Base-by-base conservation (phyloP, 2,888 invertebrate genomes). In the Drosophila austrosaltans region DNA sequence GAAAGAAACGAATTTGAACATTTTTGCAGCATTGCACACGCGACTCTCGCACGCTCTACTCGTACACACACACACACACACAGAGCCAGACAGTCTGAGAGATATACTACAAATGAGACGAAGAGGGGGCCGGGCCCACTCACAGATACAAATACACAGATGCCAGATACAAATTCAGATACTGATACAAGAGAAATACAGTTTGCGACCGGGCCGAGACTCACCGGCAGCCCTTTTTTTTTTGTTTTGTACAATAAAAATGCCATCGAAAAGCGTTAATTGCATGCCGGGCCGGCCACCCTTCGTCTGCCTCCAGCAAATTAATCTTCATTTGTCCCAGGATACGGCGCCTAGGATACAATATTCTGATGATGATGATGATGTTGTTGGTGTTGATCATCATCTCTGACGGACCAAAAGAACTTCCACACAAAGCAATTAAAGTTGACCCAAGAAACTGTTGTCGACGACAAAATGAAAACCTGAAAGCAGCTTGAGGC, bases 11-110 rank as follows among this genome's bases (percentile, higher is more conserved):
- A 78, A 78, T 85, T 88, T 85, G 76, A 89, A 89, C 81, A 79
- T 85, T 87, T 72, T 89, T 85, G 87, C 85, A 89, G 85, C 87
- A 84, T 76, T 89, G 87, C 85, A 85, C 87, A 83, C 89, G 87
- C 87, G 87, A 86, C 83, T 81, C 89, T 81, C 81, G 83, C 83
- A 72, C 81, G 86, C 74, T 67, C 67, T 66, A 69, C 69, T 36
- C 25, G 40, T 20, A 20, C 56, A 36, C 36, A 36, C 22, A 69
- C 69, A 20, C 25, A 25, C 12, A 20, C 56, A 36, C 36, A 36
- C 22, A 32, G 56, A 71, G 82, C 74, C 82, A 79, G 70, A 87
- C 76, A 75, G 87, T 77, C 84, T 70, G 87, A 76, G 85, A 87
- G 76, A 81, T 66, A 78, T 66, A 72, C 73, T 12, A 25, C 48